Conservation (phyloP, 2,888 invertebrate genomes). For the Harpagoxenus sublaevis region DNA sequence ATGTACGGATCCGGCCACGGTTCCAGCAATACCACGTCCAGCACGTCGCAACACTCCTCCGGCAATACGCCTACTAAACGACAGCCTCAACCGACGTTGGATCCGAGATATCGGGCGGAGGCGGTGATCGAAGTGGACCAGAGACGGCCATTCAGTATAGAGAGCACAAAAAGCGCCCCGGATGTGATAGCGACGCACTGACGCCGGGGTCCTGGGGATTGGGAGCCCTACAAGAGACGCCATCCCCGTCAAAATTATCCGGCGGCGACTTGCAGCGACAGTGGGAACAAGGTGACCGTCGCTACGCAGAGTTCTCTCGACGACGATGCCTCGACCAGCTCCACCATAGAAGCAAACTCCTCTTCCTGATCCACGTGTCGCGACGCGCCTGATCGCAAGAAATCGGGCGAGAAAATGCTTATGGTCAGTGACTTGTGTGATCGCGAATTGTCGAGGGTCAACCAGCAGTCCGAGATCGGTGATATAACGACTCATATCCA, state of each 20-base stretch:
- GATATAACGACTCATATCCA: constrained; percentile 5
- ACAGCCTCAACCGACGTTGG: constrained; percentile 63
- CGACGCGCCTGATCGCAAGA: constrained; percentile 62
- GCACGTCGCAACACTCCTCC: constrained; percentile 77
- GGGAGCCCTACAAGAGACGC: constrained; percentile 88
- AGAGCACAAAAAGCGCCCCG: constrained; percentile 95
- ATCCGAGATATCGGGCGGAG: constrained; percentile 87
- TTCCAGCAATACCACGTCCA: constrained; percentile 73
- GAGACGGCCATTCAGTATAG: constrained; percentile 91
- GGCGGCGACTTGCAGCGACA: constrained; percentile 41
- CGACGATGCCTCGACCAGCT: constrained; percentile 79
- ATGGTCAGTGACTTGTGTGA: constrained; percentile 33
- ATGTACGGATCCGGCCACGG: constrained; percentile 78
- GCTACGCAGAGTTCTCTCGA: constrained; percentile 83
- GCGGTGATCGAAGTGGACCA: constrained; percentile 89
- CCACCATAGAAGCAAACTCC: constrained; percentile 75
- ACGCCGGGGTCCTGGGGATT: constrained; percentile 88
- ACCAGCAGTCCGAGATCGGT: background rate
- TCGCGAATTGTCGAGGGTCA: constrained; percentile 1
- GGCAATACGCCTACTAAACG: constrained; percentile 70
- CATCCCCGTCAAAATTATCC: constrained; percentile 86
- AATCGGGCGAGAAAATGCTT: constrained; percentile 42
- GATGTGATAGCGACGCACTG: constrained; percentile 96
- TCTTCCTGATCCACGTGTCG: constrained; percentile 82
- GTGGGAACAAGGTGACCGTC: constrained; percentile 75